phyloP scores from a whole-genome alignment of 2,888 invertebrate species.

The Acrobasis consociella region DNA sequence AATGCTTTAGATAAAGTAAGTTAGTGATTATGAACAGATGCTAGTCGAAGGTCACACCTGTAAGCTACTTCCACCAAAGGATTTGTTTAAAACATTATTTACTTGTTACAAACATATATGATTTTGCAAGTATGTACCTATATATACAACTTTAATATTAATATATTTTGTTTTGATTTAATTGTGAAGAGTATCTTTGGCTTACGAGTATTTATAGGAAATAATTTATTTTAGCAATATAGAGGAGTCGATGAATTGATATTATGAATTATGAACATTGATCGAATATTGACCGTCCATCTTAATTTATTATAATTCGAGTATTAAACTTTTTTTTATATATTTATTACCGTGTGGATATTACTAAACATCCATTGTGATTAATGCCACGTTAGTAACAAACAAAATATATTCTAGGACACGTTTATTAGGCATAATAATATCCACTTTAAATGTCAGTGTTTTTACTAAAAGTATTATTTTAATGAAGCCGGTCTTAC shows the following conservation, averaged over 20 bases:
- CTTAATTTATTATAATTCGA: conserved; percentile 1
- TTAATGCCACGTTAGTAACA: too few species aligned
- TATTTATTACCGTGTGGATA: not conserved
- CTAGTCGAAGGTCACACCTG: conserved; percentile 52
- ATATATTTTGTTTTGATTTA: conserved; percentile 27
- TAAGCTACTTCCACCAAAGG: conserved; percentile 44
- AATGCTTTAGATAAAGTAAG: conserved; percentile 23
- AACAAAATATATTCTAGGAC: too few species aligned
- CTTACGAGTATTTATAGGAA: not conserved
- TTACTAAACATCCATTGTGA: not conserved
- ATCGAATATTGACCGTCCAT: conserved; percentile 25
- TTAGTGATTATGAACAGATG: conserved; percentile 42
- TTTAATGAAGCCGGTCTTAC: too few species aligned
- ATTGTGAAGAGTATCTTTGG: not conserved
- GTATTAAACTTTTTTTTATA: conserved; percentile 21
- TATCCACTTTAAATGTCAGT: too few species aligned
- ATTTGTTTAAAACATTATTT: conserved; percentile 16
- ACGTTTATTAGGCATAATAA: too few species aligned
- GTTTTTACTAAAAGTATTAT: too few species aligned
- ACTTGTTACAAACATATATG: not conserved
- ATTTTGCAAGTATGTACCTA: conserved; percentile 13
- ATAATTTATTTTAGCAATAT: not conserved
- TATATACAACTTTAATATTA: conserved; percentile 9
- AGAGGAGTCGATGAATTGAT: conserved; percentile 1
- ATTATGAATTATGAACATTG: not conserved